Percentiles rank a stretch among this genome's conserved stretches.
Evolutionary conservation across 2,113 vertebrate genomes (phyloP).

Genomic region (Hemiprocne comata): DNA sequence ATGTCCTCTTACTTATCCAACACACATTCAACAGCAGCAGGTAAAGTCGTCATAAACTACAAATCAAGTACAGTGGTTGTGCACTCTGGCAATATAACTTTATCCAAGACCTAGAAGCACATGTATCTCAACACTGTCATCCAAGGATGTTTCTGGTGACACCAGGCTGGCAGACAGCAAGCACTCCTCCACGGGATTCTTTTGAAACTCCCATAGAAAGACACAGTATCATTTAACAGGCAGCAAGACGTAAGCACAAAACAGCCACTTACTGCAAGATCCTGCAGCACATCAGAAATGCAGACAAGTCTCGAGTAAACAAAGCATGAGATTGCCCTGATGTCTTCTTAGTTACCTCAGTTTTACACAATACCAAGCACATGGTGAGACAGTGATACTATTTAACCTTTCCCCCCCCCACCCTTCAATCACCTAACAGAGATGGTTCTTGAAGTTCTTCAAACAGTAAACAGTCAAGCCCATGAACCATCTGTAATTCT

Average conservation of each 20-base stretch:
- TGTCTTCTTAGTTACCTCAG: neutral
- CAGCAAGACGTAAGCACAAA: neutral
- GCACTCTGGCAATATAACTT: neutral
- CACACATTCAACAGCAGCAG: neutral
- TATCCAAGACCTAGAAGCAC: neutral
- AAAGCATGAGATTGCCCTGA: neutral
- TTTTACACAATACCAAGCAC: neutral
- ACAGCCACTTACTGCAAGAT: neutral
- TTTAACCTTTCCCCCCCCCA: neutral
- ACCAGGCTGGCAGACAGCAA: neutral
- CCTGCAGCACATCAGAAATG: neutral
- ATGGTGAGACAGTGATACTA: neutral
- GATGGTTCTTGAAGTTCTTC: neutral
- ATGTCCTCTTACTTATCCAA: neutral
- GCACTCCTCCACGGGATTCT: neutral
- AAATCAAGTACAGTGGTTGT: neutral
- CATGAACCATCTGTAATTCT: neutral
- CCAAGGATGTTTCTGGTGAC: neutral
- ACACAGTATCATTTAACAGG: neutral
- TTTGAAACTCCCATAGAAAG: neutral
- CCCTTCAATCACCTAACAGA: neutral
- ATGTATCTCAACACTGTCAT: neutral
- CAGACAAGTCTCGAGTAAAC: neutral
- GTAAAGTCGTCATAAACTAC: neutral
- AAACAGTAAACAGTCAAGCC: neutral